These are phyloP conservation scores for Seriola aureovittata DNA, from an alignment of 2,113 vertebrate species.

Conservation along the genomic window DNA sequence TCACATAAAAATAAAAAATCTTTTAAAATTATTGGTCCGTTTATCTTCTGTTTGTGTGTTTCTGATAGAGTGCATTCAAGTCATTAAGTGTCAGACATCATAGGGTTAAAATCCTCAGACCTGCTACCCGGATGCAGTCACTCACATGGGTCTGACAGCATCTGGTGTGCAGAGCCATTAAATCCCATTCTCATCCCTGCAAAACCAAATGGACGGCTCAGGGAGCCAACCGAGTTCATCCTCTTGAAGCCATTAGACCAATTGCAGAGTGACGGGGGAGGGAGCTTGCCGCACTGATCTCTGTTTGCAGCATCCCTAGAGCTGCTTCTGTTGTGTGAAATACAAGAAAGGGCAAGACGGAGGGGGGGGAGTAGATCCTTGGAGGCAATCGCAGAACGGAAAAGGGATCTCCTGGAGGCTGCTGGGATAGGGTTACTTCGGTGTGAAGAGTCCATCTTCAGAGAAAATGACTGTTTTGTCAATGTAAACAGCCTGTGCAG, in stretches of 20 bases:
- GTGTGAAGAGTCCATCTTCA: constrained; percentile 52
- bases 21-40: background rate
- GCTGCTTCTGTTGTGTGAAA: constrained; percentile 78
- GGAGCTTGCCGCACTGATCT: constrained; percentile 70
- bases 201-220: constrained; percentile 75
- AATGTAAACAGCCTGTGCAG: constrained; percentile 75
- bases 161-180: constrained; percentile 81
- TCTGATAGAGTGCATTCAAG: background rate
- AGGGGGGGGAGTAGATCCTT: constrained; percentile 58
- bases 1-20: constrained; percentile 14
- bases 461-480: constrained; percentile 70
- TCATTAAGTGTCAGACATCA: constrained; percentile 38
- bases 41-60: constrained; percentile 7
- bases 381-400: constrained; percentile 45
- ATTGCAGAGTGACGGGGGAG: constrained; percentile 71
- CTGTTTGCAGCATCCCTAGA: constrained; percentile 83
- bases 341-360: constrained; percentile 74
- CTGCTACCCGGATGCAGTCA: constrained; percentile 83
- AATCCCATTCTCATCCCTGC: constrained; percentile 83
- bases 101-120: constrained; percentile 82
- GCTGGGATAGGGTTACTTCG: constrained; percentile 45
- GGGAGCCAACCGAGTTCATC: constrained; percentile 72
- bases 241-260: constrained; percentile 69
- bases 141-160: constrained; percentile 77
- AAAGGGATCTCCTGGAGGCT: constrained; percentile 46